These are phyloP conservation scores for Seriola aureovittata DNA, from an alignment of 2,113 vertebrate genomes.

Conservation along the genomic window DNA sequence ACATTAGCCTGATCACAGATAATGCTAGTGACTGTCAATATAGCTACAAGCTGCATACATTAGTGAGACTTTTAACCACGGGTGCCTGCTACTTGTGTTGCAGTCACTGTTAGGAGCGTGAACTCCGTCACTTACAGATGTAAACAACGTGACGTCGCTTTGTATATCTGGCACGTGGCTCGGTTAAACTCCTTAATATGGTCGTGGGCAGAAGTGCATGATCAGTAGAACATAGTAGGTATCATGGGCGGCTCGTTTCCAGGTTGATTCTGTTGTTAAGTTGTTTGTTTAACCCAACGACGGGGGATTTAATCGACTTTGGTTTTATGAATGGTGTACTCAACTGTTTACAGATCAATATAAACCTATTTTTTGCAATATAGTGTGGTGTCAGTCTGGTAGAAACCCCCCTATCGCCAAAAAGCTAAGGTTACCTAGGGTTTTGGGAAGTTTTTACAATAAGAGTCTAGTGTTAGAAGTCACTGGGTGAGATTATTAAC, in stretches of 20 bases:
- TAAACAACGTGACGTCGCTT: slow-evolving; percentile 83
- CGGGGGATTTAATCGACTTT: not conserved
- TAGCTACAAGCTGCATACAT: not conserved
- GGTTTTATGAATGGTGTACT: slow-evolving; percentile 23
- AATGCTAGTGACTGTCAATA: not conserved
- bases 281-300: slow-evolving; percentile 4
- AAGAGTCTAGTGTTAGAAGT: not conserved
- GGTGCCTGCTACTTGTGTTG: not conserved
- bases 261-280: not conserved
- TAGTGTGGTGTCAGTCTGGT: not conserved
- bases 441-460: not conserved
- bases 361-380: not conserved
- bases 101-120: slow-evolving; percentile 12
- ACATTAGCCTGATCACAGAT: not conserved
- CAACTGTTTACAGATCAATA: slow-evolving; percentile 14
- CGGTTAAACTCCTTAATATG: slow-evolving; percentile 30
- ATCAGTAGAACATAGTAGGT: not conserved
- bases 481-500: not conserved
- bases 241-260: not conserved
- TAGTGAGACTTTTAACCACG: not conserved
- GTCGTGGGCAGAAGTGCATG: not conserved
- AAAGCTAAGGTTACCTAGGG: not conserved
- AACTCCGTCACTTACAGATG: slow-evolving; percentile 63
- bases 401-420: not conserved
- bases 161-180: slow-evolving; percentile 67